Evolutionary conservation across 2,797 vertebrate genomes (phyloP).

Genomic region (Muscicapa comitata): DNA sequence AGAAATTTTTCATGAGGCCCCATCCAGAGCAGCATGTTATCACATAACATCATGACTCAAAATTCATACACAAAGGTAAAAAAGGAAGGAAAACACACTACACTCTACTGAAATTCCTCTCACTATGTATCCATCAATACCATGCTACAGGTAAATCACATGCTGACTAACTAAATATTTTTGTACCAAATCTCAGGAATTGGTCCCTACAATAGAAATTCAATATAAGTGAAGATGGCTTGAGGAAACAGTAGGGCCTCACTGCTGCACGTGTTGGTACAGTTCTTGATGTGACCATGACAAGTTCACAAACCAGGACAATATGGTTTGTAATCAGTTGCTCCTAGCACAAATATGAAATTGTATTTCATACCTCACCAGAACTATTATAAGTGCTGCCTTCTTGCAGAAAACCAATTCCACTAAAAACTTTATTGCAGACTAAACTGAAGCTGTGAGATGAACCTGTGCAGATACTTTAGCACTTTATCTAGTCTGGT

Average conservation of each 20-base stretch:
- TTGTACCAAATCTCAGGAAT: not conserved
- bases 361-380: not conserved
- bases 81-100: not conserved
- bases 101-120: not conserved
- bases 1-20: not conserved
- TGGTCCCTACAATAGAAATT: not conserved
- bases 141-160: not conserved
- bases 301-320: not conserved
- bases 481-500: not conserved
- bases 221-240: not conserved
- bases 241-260: not conserved
- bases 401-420: not conserved
- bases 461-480: not conserved
- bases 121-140: not conserved
- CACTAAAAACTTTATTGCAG: not conserved
- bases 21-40: not conserved
- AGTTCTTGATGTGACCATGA: not conserved
- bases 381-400: not conserved
- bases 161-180: not conserved
- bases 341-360: not conserved
- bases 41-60: not conserved
- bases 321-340: not conserved
- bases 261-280: not conserved
- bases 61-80: not conserved
- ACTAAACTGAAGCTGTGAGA: not conserved